Evolutionary conservation across 2,113 vertebrate genomes (phyloP).

Genomic region (Pomatostomus ruficeps): DNA sequence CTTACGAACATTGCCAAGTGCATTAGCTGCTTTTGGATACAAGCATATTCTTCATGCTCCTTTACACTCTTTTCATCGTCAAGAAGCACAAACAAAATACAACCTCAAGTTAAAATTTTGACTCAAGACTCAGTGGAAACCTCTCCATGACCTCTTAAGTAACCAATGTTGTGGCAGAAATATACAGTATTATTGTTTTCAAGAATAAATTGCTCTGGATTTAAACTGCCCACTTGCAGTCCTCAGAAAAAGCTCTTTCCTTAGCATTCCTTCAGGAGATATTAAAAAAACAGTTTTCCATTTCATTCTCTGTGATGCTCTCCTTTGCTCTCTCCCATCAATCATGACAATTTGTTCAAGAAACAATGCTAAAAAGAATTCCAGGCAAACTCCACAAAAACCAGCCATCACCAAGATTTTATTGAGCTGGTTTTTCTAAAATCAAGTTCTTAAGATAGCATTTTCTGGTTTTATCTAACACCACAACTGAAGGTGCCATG

Average conservation of each 20-base stretch:
- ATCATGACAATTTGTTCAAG: background rate
- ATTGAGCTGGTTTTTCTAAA: background rate
- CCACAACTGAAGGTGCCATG: background rate
- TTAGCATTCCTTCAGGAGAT: background rate
- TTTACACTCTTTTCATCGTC: background rate
- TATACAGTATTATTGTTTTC: background rate
- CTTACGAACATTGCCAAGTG: background rate
- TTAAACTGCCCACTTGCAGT: background rate
- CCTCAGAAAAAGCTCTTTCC: background rate
- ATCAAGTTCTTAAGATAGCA: background rate
- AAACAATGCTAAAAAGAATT: background rate
- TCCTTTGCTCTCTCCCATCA: background rate
- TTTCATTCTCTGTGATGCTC: background rate
- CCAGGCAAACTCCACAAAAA: background rate
- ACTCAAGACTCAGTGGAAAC: background rate
- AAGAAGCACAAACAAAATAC: background rate
- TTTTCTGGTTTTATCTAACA: background rate
- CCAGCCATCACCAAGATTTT: background rate
- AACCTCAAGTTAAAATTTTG: background rate
- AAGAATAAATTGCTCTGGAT: background rate
- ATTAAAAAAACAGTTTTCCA: background rate
- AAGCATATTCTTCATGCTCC: background rate
- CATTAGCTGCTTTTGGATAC: background rate
- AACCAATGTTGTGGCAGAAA: background rate
- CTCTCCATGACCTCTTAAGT: background rate